Percentiles rank a stretch among this genome's conserved stretches.
Evolutionary conservation across 2,113 vertebrate genomes (phyloP).

Genomic region (Saccopteryx bilineata): DNA sequence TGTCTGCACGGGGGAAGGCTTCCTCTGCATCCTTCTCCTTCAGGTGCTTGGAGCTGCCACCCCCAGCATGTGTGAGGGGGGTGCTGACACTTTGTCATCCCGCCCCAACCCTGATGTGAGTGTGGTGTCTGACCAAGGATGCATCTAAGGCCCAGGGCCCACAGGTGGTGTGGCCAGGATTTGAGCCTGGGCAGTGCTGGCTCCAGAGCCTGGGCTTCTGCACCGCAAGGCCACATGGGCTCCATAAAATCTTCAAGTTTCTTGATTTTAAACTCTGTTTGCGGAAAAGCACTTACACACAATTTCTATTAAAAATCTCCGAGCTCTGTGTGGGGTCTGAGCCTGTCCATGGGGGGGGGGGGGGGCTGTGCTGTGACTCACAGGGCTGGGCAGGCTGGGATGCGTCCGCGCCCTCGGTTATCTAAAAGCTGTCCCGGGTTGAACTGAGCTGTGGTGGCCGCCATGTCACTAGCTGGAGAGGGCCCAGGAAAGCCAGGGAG

Average conservation of each 20-base stretch:
- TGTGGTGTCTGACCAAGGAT: not conserved
- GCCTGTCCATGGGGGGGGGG: not conserved
- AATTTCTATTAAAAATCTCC: not conserved
- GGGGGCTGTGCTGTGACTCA: not conserved
- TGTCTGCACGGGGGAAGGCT: no score
- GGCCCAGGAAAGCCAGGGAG: not conserved
- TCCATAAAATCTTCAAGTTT: not conserved
- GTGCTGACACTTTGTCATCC: no score
- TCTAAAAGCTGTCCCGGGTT: slow-evolving; percentile 31
- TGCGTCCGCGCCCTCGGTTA: not conserved
- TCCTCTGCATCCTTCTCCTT: no score
- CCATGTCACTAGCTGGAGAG: not conserved
- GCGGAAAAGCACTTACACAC: not conserved
- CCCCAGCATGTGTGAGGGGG: no score
- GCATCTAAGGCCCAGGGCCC: not conserved
- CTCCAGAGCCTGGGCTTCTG: not conserved
- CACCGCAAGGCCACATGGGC: not conserved
- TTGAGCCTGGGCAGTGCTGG: not conserved
- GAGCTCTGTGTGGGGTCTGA: not conserved
- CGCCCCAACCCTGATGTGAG: not conserved
- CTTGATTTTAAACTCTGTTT: not conserved
- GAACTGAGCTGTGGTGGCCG: not conserved
- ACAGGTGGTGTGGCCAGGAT: not conserved
- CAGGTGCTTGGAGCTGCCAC: no score
- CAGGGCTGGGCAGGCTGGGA: not conserved